These are phyloP conservation scores for mouse (Mus musculus) DNA, from an alignment of 2,113 vertebrate species.

Conservation along the genomic window GRCm39 chr1:30696501-30697000, in stretches of 20 bases:
- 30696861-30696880: slow-evolving; percentile 22
- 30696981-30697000: background rate
- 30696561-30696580: slow-evolving; percentile 49
- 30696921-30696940: background rate
- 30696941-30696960: slow-evolving; percentile 27
- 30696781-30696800: slow-evolving; percentile 26
- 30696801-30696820: slow-evolving; percentile 35
- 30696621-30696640: slow-evolving; percentile 51
- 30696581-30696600: background rate
- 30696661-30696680: background rate
- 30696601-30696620: background rate
- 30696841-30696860: background rate
- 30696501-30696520: slow-evolving; percentile 63
- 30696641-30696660: slow-evolving; percentile 62
- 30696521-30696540: slow-evolving; percentile 53
- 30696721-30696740: background rate
- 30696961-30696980: background rate
- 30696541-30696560: slow-evolving; percentile 57
- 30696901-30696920: slow-evolving; percentile 41
- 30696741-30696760: background rate
- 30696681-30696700: background rate
- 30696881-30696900: background rate
- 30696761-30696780: slow-evolving; percentile 10
- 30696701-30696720: background rate
- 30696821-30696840: background rate